Base-by-base conservation (phyloP, 2,888 invertebrate genomes). In the Tricholauxania praeusta region DNA sequence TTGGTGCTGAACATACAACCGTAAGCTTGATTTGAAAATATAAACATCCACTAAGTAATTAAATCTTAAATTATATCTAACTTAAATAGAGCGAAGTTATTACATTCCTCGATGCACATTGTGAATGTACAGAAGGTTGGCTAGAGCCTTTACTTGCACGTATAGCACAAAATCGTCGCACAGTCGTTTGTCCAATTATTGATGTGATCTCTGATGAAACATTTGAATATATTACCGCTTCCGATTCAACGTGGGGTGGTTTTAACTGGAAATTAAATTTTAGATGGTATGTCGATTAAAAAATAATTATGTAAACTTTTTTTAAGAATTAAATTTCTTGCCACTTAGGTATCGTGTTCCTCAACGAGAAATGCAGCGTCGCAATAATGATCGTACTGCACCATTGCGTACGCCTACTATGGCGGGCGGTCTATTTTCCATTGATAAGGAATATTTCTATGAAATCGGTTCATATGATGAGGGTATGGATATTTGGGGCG, bases 201-300 rank as follows among this genome's bases (percentile, higher is more conserved):
- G 99, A 99, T 88, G 98, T 99, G 73, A 99, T 99, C 83, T 97
- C 97, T 63, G 99, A 99, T 87, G 98, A 99, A 82, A 97, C 97
- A 6, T 99, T 99, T 88, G 98, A 99, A 88, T 99, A 99, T 89
- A 96, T 99, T 77, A 96, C 98, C 67, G 99, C 99, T 1, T 98
- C 98, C 1, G 99, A 99, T 87, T 97, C 98, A 93, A 99, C 99
- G 0, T 99, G 99, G 98, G 99, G 99, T 76, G 99, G 99, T 32
- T 99, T 99, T 89, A 99, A 99, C 89, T 99, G 99, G 99, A 98
- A 98, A 88, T 90, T 99, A 70, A 99, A 99, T 89, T 99, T 99
- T 89, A 93, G 99, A 89, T 98, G 98, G 98, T 96, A 88, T 64
- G n/a, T n/a, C 3, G 8, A 12, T 53, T n/a, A 10, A 47, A 49